These are phyloP conservation scores for Drosophila ohnishii DNA, from an alignment of 1,140 invertebrate species.

Conservation along the genomic window DNA sequence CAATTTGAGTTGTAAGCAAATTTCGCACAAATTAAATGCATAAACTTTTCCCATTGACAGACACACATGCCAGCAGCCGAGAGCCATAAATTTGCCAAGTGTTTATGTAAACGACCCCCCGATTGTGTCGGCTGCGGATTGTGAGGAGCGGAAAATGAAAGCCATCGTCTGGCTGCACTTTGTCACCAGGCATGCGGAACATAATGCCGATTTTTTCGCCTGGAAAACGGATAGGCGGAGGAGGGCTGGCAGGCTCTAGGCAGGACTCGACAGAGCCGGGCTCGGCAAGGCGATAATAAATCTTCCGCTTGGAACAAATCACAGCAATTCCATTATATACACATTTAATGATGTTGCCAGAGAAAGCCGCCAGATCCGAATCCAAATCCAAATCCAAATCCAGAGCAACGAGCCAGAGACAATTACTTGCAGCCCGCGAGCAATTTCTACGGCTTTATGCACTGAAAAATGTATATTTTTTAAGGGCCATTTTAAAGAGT, in stretches of 20 bases:
- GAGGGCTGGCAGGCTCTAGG: not conserved
- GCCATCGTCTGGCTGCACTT: slow-evolving; percentile 69
- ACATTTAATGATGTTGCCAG: slow-evolving; percentile 77
- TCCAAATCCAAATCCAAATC: slow-evolving; percentile 56
- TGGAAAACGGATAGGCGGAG: slow-evolving; percentile 56
- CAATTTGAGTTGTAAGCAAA: slow-evolving; percentile 77
- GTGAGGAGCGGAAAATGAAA: slow-evolving; percentile 24
- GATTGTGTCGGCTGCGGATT: slow-evolving; percentile 49
- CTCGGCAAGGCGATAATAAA: slow-evolving; percentile 67
- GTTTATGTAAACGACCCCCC: slow-evolving; percentile 75
- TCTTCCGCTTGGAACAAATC: slow-evolving; percentile 73
- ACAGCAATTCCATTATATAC: slow-evolving; percentile 78
- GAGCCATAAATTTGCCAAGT: slow-evolving; percentile 71
- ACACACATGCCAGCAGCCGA: slow-evolving; percentile 27
- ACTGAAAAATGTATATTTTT: slow-evolving; percentile 9
- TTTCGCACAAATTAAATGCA: slow-evolving; percentile 75
- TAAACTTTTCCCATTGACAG: slow-evolving; percentile 74
- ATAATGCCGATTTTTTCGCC: slow-evolving; percentile 76
- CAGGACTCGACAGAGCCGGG: not conserved
- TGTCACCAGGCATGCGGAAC: slow-evolving; percentile 74
- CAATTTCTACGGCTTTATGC: slow-evolving; percentile 63
- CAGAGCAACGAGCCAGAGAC: slow-evolving; percentile 67
- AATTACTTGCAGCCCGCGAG: slow-evolving; percentile 78
- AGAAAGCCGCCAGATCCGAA: slow-evolving; percentile 44
- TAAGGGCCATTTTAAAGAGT: not conserved